These are phyloP conservation scores for Dolomedes plantarius DNA, from an alignment of 2,888 invertebrate genomes.

Conservation along the genomic window DNA sequence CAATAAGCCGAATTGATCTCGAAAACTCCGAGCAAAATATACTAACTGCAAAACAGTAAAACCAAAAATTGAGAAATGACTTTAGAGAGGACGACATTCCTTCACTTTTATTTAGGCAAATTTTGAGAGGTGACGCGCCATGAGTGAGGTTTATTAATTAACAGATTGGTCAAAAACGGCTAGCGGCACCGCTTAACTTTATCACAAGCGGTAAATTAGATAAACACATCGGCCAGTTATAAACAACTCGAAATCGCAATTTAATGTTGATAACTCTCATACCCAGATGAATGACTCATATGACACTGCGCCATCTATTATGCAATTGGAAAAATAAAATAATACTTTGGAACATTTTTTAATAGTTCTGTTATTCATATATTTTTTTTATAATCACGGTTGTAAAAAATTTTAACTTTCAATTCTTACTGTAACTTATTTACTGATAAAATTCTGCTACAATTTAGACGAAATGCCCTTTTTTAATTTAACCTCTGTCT, in stretches of 20 bases:
- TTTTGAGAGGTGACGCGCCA: neutral
- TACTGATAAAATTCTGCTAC: too few species aligned
- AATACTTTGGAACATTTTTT: too few species aligned
- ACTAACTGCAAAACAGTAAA: neutral
- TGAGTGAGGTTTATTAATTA: neutral
- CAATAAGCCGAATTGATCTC: neutral
- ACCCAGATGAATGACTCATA: constrained; percentile 21
- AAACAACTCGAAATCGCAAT: constrained; percentile 61
- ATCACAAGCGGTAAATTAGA: constrained; percentile 50
- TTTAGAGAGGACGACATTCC: constrained; percentile 39
- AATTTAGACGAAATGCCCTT: too few species aligned
- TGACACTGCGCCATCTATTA: constrained; percentile 32
- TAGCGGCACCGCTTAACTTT: constrained; percentile 22
- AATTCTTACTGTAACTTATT: too few species aligned
- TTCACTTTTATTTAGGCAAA: neutral
- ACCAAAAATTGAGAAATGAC: constrained; percentile 35
- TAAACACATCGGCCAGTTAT: constrained; percentile 64
- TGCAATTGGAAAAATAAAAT: neutral
- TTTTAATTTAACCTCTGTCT: too few species aligned
- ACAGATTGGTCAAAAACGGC: neutral
- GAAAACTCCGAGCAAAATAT: neutral
- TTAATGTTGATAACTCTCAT: constrained; percentile 57
- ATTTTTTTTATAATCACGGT: too few species aligned
- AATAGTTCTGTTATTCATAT: too few species aligned
- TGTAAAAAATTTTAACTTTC: too few species aligned